phyloP scores from a whole-genome alignment of 2,113 vertebrate species.

The Actenoides lindsayi region DNA sequence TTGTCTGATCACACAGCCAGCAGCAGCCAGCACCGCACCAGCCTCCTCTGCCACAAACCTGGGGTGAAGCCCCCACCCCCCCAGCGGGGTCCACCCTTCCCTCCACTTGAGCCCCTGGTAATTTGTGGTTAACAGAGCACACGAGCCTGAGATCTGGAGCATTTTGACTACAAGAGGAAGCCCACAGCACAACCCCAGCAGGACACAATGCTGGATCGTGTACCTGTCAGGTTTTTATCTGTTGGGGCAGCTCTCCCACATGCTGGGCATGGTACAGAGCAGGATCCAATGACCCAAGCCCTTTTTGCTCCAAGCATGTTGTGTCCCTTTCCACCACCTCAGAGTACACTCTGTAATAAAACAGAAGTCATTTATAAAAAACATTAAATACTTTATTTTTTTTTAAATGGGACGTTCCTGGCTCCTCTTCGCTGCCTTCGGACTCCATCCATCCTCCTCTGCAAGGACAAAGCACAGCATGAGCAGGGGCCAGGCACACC shows the following conservation, averaged over 20 bases:
- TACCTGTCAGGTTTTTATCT: not conserved
- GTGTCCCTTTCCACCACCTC: not conserved
- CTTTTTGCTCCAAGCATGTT: not conserved
- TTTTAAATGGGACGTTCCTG: not conserved
- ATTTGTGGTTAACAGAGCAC: not conserved
- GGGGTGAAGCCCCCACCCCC: not conserved
- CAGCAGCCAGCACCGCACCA: not conserved
- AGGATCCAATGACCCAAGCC: not conserved
- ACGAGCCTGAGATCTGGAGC: too few species aligned
- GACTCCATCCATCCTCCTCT: constrained; percentile 17
- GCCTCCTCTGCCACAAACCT: not conserved
- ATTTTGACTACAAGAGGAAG: not conserved
- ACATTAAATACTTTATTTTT: not conserved
- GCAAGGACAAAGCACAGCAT: not conserved
- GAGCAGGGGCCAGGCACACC: not conserved
- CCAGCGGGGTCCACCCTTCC: not conserved
- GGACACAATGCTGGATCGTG: not conserved
- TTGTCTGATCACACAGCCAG: not conserved
- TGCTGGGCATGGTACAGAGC: not conserved
- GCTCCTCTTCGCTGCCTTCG: constrained; percentile 11
- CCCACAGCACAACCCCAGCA: not conserved
- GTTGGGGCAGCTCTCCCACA: not conserved
- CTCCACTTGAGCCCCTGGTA: not conserved
- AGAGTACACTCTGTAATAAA: not conserved
- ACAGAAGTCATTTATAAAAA: not conserved